phyloP scores from a whole-genome alignment of 2,113 vertebrate genomes.

The Rhodinocichla rosea region DNA sequence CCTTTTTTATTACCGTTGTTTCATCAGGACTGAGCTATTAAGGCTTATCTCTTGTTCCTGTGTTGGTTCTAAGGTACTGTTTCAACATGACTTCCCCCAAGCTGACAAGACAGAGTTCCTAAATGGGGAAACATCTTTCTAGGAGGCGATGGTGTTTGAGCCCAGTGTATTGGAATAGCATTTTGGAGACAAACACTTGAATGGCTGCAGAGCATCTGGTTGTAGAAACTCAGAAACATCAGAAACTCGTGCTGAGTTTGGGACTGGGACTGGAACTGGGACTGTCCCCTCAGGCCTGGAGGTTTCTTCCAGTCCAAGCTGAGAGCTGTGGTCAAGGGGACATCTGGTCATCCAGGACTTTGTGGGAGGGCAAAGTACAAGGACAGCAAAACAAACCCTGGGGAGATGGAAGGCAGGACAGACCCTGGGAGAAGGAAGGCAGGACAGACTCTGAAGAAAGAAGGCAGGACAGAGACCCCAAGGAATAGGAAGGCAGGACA shows the following conservation, averaged over 20 bases:
- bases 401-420: no score
- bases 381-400: background rate
- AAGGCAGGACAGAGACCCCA: background rate
- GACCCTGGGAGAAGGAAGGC: no score
- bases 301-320: background rate
- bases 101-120: background rate
- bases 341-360: fast-evolving
- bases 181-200: background rate
- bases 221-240: background rate
- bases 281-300: background rate
- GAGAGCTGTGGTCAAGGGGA: fast-evolving
- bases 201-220: background rate
- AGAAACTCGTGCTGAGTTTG: background rate
- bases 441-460: no score
- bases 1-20: background rate
- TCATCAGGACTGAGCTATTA: background rate
- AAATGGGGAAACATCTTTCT: background rate
- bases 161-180: background rate
- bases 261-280: no score
- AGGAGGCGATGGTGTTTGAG: background rate
- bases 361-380: background rate
- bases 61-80: background rate
- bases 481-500: background rate
- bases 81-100: background rate
- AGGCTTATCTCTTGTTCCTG: background rate